phyloP scores from a whole-genome alignment of 2,113 vertebrate genomes.

The Bombycilla garrulus region DNA sequence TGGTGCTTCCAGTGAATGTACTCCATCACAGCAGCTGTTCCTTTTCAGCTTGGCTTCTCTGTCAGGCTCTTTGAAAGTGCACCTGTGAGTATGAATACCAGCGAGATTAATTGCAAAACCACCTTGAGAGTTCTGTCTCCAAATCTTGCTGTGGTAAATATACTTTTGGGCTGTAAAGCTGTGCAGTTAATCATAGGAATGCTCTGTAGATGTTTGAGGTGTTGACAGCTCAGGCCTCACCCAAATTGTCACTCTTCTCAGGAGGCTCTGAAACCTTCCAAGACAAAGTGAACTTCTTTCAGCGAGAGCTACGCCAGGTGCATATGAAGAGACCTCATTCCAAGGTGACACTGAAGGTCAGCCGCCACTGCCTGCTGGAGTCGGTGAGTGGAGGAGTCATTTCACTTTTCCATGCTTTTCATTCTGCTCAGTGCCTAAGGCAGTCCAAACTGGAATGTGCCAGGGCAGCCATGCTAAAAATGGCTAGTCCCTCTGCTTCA shows the following conservation, averaged over 20 bases:
- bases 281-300: constrained; percentile 98
- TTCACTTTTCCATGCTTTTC: background rate
- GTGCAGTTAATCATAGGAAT: background rate
- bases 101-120: background rate
- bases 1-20: background rate
- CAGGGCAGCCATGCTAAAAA: background rate
- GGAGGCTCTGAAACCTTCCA: constrained; percentile 98
- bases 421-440: background rate
- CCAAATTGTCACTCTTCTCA: constrained; percentile 49
- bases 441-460: background rate
- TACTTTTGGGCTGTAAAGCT: background rate
- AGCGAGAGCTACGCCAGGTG: constrained; percentile 92
- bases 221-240: background rate
- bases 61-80: background rate
- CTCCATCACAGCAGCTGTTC: background rate
- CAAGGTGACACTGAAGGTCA: constrained; percentile 93
- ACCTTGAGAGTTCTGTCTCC: background rate
- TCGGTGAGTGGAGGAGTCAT: constrained; percentile 76
- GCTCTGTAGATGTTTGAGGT: background rate
- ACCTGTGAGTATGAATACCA: background rate
- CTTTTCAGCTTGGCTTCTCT: constrained; percentile 10
- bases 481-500: background rate
- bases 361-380: constrained; percentile 87
- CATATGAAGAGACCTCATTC: constrained; percentile 93
- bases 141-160: background rate